Percentiles rank a stretch among this genome's conserved stretches.
Evolutionary conservation across 2,888 invertebrate genomes (phyloP).

Genomic region (Salpingus planirostris): DNA sequence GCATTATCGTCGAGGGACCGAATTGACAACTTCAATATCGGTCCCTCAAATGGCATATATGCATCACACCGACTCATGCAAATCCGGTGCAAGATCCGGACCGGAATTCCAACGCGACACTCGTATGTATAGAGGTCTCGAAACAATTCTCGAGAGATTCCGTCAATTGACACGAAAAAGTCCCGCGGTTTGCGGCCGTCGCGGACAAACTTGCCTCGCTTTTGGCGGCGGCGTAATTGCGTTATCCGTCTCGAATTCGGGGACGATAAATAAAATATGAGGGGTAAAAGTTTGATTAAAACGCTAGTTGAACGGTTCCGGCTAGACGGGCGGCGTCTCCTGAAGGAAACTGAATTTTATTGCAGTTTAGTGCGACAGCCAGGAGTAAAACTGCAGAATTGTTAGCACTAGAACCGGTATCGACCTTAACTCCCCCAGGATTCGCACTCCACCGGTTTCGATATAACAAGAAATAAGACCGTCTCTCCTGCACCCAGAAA

Average conservation of each 20-base stretch:
- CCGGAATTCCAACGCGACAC: constrained; percentile 22
- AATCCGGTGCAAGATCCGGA: constrained; percentile 16
- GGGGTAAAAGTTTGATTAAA: constrained; percentile 11
- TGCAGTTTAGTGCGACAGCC: constrained; percentile 42
- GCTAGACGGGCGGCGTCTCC: constrained; percentile 14
- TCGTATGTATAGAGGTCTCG: too few species aligned
- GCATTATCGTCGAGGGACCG: too few species aligned
- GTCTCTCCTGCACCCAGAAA: too few species aligned
- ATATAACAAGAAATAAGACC: constrained; percentile 39
- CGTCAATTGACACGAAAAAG: constrained; percentile 12
- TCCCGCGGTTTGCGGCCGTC: constrained; percentile 5
- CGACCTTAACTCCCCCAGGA: constrained; percentile 38
- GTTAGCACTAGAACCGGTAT: constrained; percentile 42
- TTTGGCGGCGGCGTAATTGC: too few species aligned
- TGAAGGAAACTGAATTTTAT: constrained; percentile 39
- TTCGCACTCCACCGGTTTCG: constrained; percentile 40
- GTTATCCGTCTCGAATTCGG: background rate
- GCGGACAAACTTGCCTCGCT: too few species aligned
- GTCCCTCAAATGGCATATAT: constrained; percentile 19
- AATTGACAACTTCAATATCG: too few species aligned
- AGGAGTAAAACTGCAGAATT: constrained; percentile 44
- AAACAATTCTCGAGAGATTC: constrained; percentile 8
- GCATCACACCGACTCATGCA: constrained; percentile 19
- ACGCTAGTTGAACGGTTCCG: constrained; percentile 6
- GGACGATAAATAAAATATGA: constrained; percentile 2